These are phyloP conservation scores for Abscondita cerata DNA, from an alignment of 2,888 invertebrate genomes.

Conservation along the genomic window DNA sequence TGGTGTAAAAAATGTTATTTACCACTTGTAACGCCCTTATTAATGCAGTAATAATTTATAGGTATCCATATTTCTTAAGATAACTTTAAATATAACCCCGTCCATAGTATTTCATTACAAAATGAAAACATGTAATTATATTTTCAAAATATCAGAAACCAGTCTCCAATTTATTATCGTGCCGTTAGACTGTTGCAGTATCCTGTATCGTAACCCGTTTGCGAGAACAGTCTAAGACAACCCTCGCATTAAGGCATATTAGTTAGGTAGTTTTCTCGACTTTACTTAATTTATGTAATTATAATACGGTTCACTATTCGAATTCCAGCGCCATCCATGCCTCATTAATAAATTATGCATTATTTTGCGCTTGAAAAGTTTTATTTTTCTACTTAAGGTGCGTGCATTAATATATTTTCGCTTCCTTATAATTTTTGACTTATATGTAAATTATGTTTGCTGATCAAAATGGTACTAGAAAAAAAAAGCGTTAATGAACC, in stretches of 20 bases:
- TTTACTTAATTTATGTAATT: conserved; percentile 58
- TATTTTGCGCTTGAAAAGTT: conserved; percentile 28
- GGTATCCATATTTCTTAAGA: conserved; percentile 31
- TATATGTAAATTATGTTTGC: too few relatives aligned
- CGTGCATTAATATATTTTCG: conserved; percentile 11
- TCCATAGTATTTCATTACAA: conserved; percentile 56
- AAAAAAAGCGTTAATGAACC: too few relatives aligned
- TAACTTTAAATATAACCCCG: conserved; percentile 42
- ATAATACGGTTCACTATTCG: conserved; percentile 50
- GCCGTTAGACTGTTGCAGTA: conserved; percentile 50
- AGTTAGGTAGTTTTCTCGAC: conserved; percentile 59
- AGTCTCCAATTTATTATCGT: conserved; percentile 65
- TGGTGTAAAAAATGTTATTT: conserved; percentile 25
- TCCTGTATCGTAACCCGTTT: conserved; percentile 6
- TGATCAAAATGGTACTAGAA: too few relatives aligned
- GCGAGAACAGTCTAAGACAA: conserved; percentile 47
- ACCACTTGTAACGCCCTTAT: conserved; percentile 24
- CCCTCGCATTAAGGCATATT: conserved; percentile 57
- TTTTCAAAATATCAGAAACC: conserved; percentile 59
- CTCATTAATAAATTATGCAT: conserved; percentile 54
- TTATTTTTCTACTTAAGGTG: not conserved
- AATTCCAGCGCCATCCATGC: conserved; percentile 49
- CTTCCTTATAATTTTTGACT: conserved; percentile 10
- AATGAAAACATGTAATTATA: conserved; percentile 58
- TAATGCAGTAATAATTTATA: conserved; percentile 28